Evolutionary conservation across 1,140 invertebrate species (phyloP).

Genomic region (Heliconius nattereri): DNA sequence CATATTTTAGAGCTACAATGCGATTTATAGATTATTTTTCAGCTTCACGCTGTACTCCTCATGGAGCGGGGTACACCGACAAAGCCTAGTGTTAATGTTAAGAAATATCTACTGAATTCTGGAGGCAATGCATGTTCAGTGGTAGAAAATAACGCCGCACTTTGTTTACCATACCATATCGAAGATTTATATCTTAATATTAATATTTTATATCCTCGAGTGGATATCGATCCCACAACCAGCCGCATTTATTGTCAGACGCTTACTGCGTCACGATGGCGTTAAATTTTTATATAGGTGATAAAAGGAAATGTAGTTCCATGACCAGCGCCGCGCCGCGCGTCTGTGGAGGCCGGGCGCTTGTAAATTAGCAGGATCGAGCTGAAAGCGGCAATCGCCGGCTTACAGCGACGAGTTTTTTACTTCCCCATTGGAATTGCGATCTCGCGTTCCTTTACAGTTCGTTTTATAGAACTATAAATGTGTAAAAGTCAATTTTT

Average conservation of each 20-base stretch:
- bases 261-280: background rate
- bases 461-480: background rate
- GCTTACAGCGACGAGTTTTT: constrained; percentile 7
- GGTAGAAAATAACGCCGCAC: too few relatives aligned
- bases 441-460: background rate
- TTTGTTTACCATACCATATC: too few relatives aligned
- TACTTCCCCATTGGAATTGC: constrained; percentile 6
- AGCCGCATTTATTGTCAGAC: too few relatives aligned
- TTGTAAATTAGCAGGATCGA: constrained; percentile 21
- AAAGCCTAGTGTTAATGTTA: too few relatives aligned
- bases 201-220: too few relatives aligned
- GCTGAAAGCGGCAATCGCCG: constrained; percentile 7
- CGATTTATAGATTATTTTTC: too few relatives aligned
- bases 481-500: background rate
- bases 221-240: too few relatives aligned
- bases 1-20: background rate
- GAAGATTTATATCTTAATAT: too few relatives aligned
- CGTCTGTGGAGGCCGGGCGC: background rate
- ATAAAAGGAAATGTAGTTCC: background rate
- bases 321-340: background rate
- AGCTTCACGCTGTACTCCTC: too few relatives aligned
- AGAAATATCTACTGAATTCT: too few relatives aligned
- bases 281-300: background rate
- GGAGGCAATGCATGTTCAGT: too few relatives aligned
- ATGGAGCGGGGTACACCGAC: too few relatives aligned